Percentiles rank a stretch among this genome's conserved stretches.
Conservation (phyloP, 2,888 invertebrate genomes). For the Pachycephus smyrnensis region DNA sequence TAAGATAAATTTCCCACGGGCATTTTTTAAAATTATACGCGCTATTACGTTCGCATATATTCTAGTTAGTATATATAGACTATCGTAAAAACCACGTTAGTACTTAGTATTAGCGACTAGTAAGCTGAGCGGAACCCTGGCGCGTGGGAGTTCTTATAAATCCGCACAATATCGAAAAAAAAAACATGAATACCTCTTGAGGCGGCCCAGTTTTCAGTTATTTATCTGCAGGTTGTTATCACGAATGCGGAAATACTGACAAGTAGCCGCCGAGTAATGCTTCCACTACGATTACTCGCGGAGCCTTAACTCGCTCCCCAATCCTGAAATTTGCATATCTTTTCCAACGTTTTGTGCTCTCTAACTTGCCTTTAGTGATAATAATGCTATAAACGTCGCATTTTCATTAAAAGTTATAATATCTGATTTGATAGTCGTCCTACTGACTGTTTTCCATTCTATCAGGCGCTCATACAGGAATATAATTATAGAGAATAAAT, state of each 20-base stretch:
- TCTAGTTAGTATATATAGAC: not conserved
- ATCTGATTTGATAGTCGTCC: not conserved
- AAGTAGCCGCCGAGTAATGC: constrained; percentile 32
- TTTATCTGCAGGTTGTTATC: constrained; percentile 51
- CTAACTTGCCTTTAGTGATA: not conserved
- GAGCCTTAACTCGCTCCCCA: not conserved
- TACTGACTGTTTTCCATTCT: not conserved
- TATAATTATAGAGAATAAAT: not conserved
- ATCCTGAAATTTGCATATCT: constrained; percentile 33
- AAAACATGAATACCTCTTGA: constrained; percentile 31
- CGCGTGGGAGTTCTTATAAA: constrained; percentile 41
- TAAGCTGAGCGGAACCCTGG: not conserved
- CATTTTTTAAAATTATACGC: not conserved
- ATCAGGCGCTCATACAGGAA: not conserved
- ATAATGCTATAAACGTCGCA: not conserved
- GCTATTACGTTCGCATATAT: not conserved
- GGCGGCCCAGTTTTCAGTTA: constrained; percentile 44
- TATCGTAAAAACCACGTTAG: not conserved
- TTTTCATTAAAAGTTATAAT: not conserved
- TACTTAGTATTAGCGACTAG: not conserved
- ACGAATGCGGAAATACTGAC: constrained; percentile 51
- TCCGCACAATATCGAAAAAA: constrained; percentile 37
- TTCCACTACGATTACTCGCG: constrained; percentile 1
- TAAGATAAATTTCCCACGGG: not conserved
- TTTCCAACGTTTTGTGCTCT: not conserved